These are phyloP conservation scores for Apostichopus californicus DNA, from an alignment of 35 echinoderm and acorn worm species.

Conservation along the genomic window DNA sequence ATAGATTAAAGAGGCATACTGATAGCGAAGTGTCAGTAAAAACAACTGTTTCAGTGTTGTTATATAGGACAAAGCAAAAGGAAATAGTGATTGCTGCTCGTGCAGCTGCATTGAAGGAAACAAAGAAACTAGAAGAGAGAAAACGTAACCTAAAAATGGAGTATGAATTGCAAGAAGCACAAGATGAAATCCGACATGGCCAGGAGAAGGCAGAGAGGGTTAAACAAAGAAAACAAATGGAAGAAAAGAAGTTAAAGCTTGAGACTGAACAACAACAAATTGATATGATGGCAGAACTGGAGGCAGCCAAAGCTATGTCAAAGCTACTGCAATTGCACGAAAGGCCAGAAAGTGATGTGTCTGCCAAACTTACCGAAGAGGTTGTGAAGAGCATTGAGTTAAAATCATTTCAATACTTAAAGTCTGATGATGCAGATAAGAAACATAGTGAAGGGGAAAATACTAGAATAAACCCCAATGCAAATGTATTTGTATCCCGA, in stretches of 20 bases:
- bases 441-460: neutral
- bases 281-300: slow-evolving; percentile 16
- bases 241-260: slow-evolving; percentile 2
- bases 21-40: too few species aligned
- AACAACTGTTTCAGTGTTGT: too few species aligned
- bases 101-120: slow-evolving; percentile 25
- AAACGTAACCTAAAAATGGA: neutral
- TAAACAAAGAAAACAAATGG: slow-evolving; percentile 1
- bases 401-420: neutral
- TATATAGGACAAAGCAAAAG: slow-evolving; percentile 12
- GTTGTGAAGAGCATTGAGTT: slow-evolving; percentile 13
- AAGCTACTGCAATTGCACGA: slow-evolving; percentile 25
- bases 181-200: slow-evolving; percentile 1
- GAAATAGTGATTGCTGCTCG: slow-evolving; percentile 34
- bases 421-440: too few species aligned
- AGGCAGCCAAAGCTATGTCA: slow-evolving; percentile 20
- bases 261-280: slow-evolving; percentile 29
- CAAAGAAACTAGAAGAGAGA: slow-evolving; percentile 9
- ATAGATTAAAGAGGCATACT: too few species aligned
- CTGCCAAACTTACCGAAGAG: slow-evolving; percentile 5
- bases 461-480: neutral
- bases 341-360: neutral
- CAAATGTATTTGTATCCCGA: slow-evolving; percentile 4
- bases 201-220: neutral
- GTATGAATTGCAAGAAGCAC: neutral